Evolutionary conservation across 2,888 invertebrate species (phyloP).

Genomic region (Dexiosoma caninum): DNA sequence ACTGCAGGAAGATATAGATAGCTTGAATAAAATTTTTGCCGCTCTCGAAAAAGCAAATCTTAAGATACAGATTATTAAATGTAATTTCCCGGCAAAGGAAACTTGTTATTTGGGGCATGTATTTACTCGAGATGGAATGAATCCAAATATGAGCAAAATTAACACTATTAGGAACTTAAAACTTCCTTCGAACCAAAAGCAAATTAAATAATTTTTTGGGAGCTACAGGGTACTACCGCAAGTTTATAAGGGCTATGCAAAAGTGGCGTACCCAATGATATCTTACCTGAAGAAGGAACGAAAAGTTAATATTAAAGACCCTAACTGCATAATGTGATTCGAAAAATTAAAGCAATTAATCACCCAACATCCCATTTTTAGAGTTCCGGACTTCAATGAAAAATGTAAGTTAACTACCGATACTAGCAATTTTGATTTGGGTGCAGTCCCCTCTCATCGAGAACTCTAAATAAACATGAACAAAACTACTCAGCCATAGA

Average conservation of each 20-base stretch:
- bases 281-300: background rate
- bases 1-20: background rate
- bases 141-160: background rate
- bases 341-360: background rate
- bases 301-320: background rate
- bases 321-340: background rate
- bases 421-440: background rate
- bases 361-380: background rate
- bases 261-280: background rate
- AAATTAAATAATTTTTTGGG: background rate
- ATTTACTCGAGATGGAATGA: too few species aligned
- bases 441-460: background rate
- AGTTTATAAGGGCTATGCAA: too few species aligned
- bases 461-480: background rate
- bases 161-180: background rate
- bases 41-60: background rate
- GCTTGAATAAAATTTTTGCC: background rate
- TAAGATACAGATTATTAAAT: background rate
- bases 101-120: background rate
- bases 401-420: too few species aligned
- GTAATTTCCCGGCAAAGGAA: background rate
- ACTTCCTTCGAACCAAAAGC: background rate
- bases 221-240: background rate
- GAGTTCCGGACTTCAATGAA: background rate
- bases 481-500: too few species aligned